phyloP scores from a whole-genome alignment of 2,113 vertebrate species.

The Grallaria varia region DNA sequence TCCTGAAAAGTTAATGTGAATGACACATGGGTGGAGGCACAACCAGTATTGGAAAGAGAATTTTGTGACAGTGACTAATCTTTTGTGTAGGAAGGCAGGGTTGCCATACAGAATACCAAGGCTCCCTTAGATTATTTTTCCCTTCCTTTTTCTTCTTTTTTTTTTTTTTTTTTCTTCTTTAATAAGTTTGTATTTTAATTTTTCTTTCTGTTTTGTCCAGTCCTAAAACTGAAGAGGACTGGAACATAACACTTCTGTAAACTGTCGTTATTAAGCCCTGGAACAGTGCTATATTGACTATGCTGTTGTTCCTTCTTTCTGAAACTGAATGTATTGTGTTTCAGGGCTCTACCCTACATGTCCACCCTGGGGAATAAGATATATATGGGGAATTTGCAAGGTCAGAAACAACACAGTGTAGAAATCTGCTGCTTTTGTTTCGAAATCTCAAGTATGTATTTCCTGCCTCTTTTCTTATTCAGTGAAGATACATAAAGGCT shows the following conservation, averaged over 20 bases:
- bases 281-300: neutral
- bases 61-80: conserved; percentile 38
- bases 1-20: conserved; percentile 34
- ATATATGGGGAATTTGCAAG: neutral
- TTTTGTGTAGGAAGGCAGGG: neutral
- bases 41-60: neutral
- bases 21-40: neutral
- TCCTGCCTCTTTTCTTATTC: neutral
- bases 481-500: neutral
- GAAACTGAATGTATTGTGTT: neutral
- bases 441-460: neutral
- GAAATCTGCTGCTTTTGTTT: neutral
- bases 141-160: neutral
- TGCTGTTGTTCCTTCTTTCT: neutral
- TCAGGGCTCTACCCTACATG: neutral
- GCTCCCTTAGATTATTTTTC: neutral
- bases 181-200: neutral
- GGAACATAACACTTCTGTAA: neutral
- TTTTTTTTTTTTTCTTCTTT: neutral
- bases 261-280: neutral
- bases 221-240: neutral
- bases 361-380: neutral
- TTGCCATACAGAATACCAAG: neutral
- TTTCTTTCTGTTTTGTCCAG: neutral
- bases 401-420: neutral